These are phyloP conservation scores for Puma concolor DNA, from an alignment of 2,113 vertebrate species.

Conservation along the genomic window DNA sequence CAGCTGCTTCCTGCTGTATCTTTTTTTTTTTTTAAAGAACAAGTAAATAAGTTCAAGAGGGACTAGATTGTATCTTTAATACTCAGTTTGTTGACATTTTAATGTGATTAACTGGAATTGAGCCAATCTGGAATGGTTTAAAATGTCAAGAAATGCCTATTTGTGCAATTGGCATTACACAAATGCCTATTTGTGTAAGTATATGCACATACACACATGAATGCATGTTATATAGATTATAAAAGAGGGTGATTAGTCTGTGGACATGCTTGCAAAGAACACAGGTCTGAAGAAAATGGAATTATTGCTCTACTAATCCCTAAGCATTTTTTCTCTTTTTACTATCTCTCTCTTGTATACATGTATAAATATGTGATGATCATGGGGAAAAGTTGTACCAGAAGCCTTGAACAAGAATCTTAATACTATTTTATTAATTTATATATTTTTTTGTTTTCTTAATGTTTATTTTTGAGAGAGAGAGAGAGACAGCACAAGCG, in stretches of 20 bases:
- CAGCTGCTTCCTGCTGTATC: neutral
- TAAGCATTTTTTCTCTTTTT: neutral
- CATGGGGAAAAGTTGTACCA: neutral
- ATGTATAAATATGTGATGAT: neutral
- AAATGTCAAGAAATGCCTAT: slow-evolving; percentile 71
- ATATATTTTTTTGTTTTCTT: neutral
- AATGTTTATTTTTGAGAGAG: too few relatives aligned
- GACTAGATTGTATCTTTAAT: slow-evolving; percentile 62
- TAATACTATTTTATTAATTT: slow-evolving; percentile 18
- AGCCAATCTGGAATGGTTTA: slow-evolving; percentile 64
- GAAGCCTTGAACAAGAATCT: slow-evolving; percentile 26
- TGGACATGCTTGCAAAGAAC: neutral
- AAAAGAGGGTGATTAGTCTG: slow-evolving; percentile 40
- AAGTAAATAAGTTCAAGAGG: slow-evolving; percentile 67
- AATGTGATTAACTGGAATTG: slow-evolving; percentile 56
- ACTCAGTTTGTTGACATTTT: slow-evolving; percentile 72
- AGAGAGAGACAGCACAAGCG: too few relatives aligned
- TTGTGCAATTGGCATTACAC: neutral
- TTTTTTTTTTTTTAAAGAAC: slow-evolving; percentile 30
- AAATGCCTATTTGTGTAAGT: neutral
- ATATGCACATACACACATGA: neutral
- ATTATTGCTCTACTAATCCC: slow-evolving; percentile 22
- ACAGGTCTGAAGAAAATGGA: neutral
- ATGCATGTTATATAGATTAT: neutral
- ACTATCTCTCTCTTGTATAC: neutral